Evolutionary conservation across 2,888 invertebrate genomes (phyloP).

Genomic region (Tetranychus piercei): DNA sequence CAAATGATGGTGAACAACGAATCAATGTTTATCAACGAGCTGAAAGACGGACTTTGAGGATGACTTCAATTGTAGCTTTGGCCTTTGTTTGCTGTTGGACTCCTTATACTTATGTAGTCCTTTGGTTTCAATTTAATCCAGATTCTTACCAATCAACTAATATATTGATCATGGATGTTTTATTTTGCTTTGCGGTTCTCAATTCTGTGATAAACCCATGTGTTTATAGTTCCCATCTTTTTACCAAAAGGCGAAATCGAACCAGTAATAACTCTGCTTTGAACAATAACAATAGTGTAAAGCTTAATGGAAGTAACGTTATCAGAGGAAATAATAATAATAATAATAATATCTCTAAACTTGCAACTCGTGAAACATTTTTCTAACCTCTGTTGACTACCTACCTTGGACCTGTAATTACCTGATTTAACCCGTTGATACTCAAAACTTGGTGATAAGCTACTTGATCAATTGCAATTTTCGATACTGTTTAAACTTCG

Average conservation of each 20-base stretch:
- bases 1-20: not conserved
- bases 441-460: not conserved
- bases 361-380: not conserved
- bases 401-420: not conserved
- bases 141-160: not conserved
- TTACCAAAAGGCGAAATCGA: not conserved
- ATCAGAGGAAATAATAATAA: not conserved
- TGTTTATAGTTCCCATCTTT: slow-evolving; percentile 9
- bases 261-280: not conserved
- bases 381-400: not conserved
- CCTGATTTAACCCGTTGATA: not conserved
- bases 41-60: not conserved
- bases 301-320: not conserved
- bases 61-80: slow-evolving; percentile 2
- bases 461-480: too few species aligned
- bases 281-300: not conserved
- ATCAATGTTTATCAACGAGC: slow-evolving; percentile 7
- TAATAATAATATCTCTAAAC: not conserved
- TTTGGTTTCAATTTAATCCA: slow-evolving; percentile 6
- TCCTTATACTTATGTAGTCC: slow-evolving; percentile 2
- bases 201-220: slow-evolving; percentile 9
- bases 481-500: too few species aligned
- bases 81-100: slow-evolving; percentile 10
- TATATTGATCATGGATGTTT: not conserved
- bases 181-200: not conserved